These are phyloP conservation scores for Formica exsecta DNA, from an alignment of 1,140 invertebrate species.

Conservation along the genomic window DNA sequence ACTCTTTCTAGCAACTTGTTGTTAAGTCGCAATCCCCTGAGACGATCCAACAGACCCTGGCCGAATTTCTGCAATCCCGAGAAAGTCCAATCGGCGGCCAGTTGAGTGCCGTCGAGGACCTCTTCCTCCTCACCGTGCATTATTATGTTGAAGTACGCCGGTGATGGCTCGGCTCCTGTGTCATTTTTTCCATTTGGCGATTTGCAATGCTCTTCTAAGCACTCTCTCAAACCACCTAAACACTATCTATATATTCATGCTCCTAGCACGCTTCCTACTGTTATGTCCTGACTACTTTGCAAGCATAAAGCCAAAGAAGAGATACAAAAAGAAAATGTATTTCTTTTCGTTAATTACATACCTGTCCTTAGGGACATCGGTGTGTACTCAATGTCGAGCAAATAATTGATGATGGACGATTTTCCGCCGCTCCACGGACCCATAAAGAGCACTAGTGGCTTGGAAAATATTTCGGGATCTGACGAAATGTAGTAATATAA, in stretches of 20 bases:
- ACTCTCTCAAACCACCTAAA: constrained; percentile 78
- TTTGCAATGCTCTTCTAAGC: constrained; percentile 75
- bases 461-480: constrained; percentile 98
- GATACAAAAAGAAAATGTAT: constrained; percentile 36
- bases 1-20: constrained; percentile 96
- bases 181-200: constrained; percentile 76
- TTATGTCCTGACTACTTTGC: constrained; percentile 50
- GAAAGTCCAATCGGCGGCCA: constrained; percentile 97
- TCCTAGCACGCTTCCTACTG: constrained; percentile 66
- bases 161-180: constrained; percentile 96
- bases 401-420: constrained; percentile 97
- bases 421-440: constrained; percentile 98
- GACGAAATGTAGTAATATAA: not conserved
- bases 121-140: constrained; percentile 95
- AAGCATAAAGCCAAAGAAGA: constrained; percentile 49
- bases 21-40: constrained; percentile 93
- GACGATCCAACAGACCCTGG: constrained; percentile 95
- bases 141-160: constrained; percentile 97
- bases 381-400: constrained; percentile 95
- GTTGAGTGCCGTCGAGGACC: constrained; percentile 95
- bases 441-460: constrained; percentile 96
- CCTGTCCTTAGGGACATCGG: constrained; percentile 94
- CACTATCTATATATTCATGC: constrained; percentile 74
- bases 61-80: constrained; percentile 98
- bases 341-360: constrained; percentile 83